These are phyloP conservation scores for Scaptomyza reducta DNA, from an alignment of 2,888 invertebrate genomes.

Conservation along the genomic window DNA sequence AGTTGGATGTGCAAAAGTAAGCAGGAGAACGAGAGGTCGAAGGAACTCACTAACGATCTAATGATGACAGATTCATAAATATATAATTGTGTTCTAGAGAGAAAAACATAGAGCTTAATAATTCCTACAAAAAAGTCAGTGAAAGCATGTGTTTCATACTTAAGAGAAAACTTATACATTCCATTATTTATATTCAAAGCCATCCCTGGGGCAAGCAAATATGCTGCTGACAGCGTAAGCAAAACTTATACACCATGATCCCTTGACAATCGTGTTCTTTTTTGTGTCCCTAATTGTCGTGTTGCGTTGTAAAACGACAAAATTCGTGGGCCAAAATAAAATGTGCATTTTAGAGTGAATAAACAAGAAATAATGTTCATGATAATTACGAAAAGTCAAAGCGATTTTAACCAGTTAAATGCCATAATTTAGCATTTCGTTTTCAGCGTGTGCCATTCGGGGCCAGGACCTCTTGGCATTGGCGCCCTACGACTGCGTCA, in stretches of 20 bases:
- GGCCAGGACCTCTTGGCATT: constrained; percentile 32
- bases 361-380: constrained; percentile 75
- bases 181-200: no score
- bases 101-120: no score
- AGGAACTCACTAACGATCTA: no score
- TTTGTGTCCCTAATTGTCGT: background rate
- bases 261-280: constrained; percentile 13
- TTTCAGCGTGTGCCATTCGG: constrained; percentile 49
- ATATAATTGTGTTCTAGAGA: no score
- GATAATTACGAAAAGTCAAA: constrained; percentile 74
- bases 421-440: constrained; percentile 76
- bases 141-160: no score
- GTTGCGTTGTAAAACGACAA: constrained; percentile 27
- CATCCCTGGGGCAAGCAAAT: no score
- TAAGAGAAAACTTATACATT: no score
- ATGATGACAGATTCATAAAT: no score
- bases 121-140: no score
- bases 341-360: constrained; percentile 74
- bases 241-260: constrained; percentile 17
- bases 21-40: no score
- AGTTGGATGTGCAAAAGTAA: no score
- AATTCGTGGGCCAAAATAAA: constrained; percentile 67
- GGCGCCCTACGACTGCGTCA: constrained; percentile 19
- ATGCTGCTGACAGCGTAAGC: background rate
- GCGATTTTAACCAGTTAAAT: constrained; percentile 71